Evolutionary conservation across 2,888 invertebrate genomes (phyloP).

Genomic region (Hypomecis punctinalis): DNA sequence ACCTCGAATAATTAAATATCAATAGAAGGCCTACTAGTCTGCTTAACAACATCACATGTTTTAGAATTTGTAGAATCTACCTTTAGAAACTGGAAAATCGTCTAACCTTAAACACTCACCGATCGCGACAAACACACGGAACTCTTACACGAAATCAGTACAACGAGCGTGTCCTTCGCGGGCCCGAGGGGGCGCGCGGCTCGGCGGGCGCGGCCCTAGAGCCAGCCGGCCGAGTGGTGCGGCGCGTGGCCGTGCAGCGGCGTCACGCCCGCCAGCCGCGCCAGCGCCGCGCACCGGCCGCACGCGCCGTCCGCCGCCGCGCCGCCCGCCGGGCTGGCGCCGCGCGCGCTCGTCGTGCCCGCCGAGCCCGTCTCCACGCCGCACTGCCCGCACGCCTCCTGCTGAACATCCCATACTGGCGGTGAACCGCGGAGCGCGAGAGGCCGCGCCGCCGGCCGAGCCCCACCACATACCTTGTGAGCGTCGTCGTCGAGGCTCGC

Average conservation of each 20-base stretch:
- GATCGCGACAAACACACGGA: conserved; percentile 6
- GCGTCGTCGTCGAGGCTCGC: conserved; percentile 83
- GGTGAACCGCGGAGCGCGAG: not conserved
- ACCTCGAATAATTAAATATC: conserved; percentile 27
- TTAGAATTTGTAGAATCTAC: conserved; percentile 8
- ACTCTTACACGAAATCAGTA: conserved; percentile 1
- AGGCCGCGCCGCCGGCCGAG: too few species aligned
- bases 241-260: conserved; percentile 90
- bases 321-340: conserved; percentile 33
- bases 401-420: not conserved
- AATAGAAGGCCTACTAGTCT: conserved; percentile 7
- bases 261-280: conserved; percentile 89
- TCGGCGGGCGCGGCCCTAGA: conserved; percentile 59
- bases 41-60: conserved; percentile 16
- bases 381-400: conserved; percentile 56
- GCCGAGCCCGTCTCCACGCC: conserved; percentile 50
- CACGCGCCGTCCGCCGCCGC: conserved; percentile 50
- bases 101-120: conserved; percentile 20
- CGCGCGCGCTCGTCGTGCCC: conserved; percentile 40
- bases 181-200: not conserved
- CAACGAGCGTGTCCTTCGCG: not conserved
- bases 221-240: conserved; percentile 88
- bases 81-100: not conserved
- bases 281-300: conserved; percentile 86
- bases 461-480: conserved; percentile 61